phyloP scores from a whole-genome alignment of 1,140 invertebrate species.

The Halictus rubicundus region DNA sequence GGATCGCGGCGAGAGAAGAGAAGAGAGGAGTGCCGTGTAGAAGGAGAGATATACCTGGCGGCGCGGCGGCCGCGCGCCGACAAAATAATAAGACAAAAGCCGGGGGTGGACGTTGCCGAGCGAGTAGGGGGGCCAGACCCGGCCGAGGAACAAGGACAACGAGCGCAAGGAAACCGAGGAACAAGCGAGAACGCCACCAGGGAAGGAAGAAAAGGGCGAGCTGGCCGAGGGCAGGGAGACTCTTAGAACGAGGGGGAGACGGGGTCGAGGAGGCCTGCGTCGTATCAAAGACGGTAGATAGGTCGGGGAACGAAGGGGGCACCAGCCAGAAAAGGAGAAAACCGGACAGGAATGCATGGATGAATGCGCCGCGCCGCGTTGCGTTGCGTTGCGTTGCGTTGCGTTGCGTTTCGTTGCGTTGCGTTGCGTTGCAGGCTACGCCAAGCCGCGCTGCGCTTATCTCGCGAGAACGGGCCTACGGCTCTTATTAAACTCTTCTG shows the following conservation, averaged over 20 bases:
- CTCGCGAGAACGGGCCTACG: conserved; percentile 34
- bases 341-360: conserved; percentile 67
- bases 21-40: conserved; percentile 56
- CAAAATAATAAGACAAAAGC: conserved; percentile 74
- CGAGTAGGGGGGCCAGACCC: neutral
- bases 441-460: conserved; percentile 50
- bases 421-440: conserved; percentile 3
- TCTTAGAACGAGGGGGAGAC: neutral
- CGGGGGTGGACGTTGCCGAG: conserved; percentile 56
- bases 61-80: conserved; percentile 49
- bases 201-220: conserved; percentile 19
- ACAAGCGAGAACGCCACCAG: neutral
- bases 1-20: conserved; percentile 56
- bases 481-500: conserved; percentile 58
- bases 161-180: neutral
- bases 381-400: conserved; percentile 6
- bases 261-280: conserved; percentile 20
- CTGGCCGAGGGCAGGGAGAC: no score
- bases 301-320: conserved; percentile 18
- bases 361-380: conserved; percentile 52
- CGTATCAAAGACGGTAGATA: conserved; percentile 44
- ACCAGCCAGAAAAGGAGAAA: conserved; percentile 56
- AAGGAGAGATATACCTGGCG: conserved; percentile 66
- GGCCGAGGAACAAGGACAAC: neutral
- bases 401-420: conserved; percentile 38